Evolutionary conservation across 2,113 vertebrate genomes (phyloP).

Genomic region (Indicator maculatus): DNA sequence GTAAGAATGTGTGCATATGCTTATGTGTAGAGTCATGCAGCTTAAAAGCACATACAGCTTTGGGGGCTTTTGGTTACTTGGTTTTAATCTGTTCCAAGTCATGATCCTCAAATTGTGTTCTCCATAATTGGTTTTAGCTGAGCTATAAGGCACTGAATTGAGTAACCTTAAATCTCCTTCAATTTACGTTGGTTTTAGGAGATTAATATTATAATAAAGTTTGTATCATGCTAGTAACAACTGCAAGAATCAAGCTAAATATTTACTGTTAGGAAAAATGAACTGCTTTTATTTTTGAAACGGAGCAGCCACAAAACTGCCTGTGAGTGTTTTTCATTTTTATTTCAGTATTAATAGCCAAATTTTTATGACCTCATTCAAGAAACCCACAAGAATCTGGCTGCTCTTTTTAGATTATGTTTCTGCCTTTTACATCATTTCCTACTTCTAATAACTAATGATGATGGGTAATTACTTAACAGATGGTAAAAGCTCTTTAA

Average conservation of each 20-base stretch:
- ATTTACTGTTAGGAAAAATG: background rate
- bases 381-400: slow-evolving; percentile 6
- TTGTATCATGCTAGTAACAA: background rate
- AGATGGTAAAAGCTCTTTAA: slow-evolving; percentile 61
- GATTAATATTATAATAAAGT: background rate
- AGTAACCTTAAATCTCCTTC: slow-evolving; percentile 16
- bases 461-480: slow-evolving; percentile 58
- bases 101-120: background rate
- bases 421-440: slow-evolving; percentile 44
- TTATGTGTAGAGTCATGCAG: background rate
- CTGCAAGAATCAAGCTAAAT: background rate
- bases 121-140: slow-evolving; percentile 11
- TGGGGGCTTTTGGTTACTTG: background rate
- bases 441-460: slow-evolving; percentile 58
- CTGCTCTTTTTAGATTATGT: slow-evolving; percentile 20
- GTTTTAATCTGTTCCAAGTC: slow-evolving; percentile 35
- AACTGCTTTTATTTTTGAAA: background rate
- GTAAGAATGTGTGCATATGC: background rate
- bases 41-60: background rate
- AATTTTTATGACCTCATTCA: slow-evolving; percentile 25
- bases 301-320: background rate
- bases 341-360: slow-evolving; percentile 43
- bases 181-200: background rate
- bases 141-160: background rate
- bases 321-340: slow-evolving; percentile 36